Conservation (phyloP, 2,888 invertebrate species). For the Athripsodes cinereus region DNA sequence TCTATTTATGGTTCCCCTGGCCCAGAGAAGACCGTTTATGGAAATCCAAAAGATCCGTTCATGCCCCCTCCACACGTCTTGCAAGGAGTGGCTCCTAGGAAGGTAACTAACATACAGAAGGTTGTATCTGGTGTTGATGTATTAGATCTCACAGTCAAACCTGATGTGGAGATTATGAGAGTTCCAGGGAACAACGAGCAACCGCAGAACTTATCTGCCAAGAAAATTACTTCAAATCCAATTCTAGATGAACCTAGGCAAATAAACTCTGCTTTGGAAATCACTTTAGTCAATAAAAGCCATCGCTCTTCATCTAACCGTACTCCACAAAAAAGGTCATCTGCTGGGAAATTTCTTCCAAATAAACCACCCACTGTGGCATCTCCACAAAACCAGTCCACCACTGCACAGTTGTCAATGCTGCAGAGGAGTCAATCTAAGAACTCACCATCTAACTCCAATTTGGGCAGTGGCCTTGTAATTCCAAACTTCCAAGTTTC, state of each 20-base stretch:
- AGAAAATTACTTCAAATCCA: conserved; percentile 30
- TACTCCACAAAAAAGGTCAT: conserved; percentile 45
- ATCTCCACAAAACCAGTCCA: not conserved
- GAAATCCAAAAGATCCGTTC: conserved; percentile 65
- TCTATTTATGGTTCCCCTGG: conserved; percentile 56
- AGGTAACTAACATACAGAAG: conserved; percentile 29
- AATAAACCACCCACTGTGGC: conserved; percentile 34
- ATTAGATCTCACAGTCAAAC: conserved; percentile 58
- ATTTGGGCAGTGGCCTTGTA: conserved; percentile 18
- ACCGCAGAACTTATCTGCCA: conserved; percentile 44
- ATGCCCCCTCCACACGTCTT: conserved; percentile 49
- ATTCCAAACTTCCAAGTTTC: conserved; percentile 42
- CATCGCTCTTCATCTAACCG: conserved; percentile 36
- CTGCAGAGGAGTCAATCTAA: conserved; percentile 4
- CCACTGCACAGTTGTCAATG: not conserved
- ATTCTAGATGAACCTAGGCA: conserved; percentile 13
- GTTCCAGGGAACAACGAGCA: conserved; percentile 37
- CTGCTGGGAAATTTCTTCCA: conserved; percentile 51
- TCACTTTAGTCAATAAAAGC: conserved; percentile 58
- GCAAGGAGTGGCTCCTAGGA: conserved; percentile 42
- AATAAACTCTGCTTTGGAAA: conserved; percentile 46
- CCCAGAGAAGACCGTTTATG: conserved; percentile 60
- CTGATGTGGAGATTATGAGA: conserved; percentile 55
- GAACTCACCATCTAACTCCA: not conserved
- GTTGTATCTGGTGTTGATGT: conserved; percentile 48